Evolutionary conservation across 2,113 vertebrate species (phyloP).

Genomic region (Pseudopipra pipra): DNA sequence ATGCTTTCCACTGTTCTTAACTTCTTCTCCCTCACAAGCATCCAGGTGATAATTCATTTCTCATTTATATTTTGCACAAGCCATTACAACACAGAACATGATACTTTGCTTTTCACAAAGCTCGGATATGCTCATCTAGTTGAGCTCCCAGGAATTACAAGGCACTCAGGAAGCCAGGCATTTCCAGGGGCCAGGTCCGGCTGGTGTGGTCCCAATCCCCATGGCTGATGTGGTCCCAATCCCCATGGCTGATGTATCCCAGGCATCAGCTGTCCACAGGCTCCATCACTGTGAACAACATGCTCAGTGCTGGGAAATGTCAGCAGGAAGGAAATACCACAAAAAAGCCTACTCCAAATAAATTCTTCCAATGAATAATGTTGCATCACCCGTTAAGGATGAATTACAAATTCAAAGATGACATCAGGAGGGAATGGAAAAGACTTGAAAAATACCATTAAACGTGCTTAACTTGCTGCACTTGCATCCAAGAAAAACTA

Average conservation of each 20-base stretch:
- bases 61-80: background rate
- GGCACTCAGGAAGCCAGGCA: background rate
- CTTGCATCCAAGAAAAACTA: slow-evolving; percentile 57
- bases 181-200: background rate
- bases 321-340: background rate
- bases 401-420: slow-evolving; percentile 41
- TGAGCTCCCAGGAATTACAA: background rate
- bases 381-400: background rate
- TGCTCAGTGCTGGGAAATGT: background rate
- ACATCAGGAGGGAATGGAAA: slow-evolving; percentile 51
- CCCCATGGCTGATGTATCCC: background rate
- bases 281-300: background rate
- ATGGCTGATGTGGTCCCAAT: background rate
- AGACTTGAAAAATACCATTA: slow-evolving; percentile 42
- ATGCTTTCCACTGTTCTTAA: background rate
- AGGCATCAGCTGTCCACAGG: background rate
- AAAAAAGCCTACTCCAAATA: background rate
- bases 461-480: slow-evolving; percentile 29
- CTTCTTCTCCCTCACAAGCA: background rate
- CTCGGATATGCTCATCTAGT: background rate
- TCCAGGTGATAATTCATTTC: background rate
- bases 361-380: background rate
- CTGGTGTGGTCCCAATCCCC: background rate
- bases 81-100: background rate
- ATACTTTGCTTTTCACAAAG: background rate